Evolutionary conservation across 2,113 vertebrate genomes (phyloP).

Genomic region (Sebastes schlegelii): DNA sequence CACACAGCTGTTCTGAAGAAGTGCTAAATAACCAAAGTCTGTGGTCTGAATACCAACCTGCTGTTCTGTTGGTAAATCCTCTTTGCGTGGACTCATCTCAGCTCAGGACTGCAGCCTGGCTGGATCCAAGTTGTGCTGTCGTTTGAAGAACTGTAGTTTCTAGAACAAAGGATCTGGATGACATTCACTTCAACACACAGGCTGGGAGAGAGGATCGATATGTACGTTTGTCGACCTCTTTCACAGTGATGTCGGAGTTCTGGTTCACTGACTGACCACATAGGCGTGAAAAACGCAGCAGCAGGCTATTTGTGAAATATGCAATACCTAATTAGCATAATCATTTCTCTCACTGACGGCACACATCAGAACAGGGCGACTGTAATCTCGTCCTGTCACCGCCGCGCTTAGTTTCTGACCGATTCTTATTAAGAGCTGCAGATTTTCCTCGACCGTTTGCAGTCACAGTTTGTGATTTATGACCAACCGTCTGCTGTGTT

Average conservation of each 20-base stretch:
- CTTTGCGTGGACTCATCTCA: conserved; percentile 22
- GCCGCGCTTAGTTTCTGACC: conserved; percentile 32
- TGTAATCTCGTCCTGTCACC: conserved; percentile 32
- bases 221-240: not conserved
- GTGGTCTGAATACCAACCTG: conserved; percentile 9
- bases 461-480: conserved; percentile 41
- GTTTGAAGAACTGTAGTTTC: not conserved
- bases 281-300: not conserved
- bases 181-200: not conserved
- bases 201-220: too few relatives aligned
- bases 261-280: not conserved
- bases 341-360: not conserved
- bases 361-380: conserved; percentile 14
- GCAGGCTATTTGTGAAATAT: conserved; percentile 25
- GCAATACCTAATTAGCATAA: conserved; percentile 37
- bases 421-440: conserved; percentile 41
- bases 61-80: conserved; percentile 18
- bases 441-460: conserved; percentile 17
- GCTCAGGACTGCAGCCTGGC: conserved; percentile 20
- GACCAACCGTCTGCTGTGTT: conserved; percentile 6
- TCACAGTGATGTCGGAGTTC: not conserved
- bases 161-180: conserved; percentile 4
- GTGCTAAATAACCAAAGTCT: not conserved
- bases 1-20: conserved; percentile 15
- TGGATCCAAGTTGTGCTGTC: conserved; percentile 10